phyloP scores from a whole-genome alignment of 2,888 invertebrate species.

The Trypoxylon attenuatum region DNA sequence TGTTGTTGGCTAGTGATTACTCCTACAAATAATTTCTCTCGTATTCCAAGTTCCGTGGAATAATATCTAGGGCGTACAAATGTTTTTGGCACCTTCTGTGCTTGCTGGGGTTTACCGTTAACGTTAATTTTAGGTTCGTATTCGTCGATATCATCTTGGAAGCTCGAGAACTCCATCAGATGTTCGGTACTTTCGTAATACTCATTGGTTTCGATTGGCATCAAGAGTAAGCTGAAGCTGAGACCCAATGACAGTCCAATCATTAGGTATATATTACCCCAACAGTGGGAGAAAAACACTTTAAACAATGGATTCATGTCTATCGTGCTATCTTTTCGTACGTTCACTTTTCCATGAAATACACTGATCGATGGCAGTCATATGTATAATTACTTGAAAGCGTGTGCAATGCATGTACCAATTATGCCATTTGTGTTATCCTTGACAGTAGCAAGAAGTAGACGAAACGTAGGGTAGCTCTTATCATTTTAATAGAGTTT shows the following conservation, averaged over 20 bases:
- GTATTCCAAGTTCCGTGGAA: slow-evolving; percentile 95
- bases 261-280: slow-evolving; percentile 78
- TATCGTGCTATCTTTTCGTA: too few species aligned
- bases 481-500: too few species aligned
- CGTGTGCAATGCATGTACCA: too few species aligned
- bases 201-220: slow-evolving; percentile 75
- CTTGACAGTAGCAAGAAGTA: too few species aligned
- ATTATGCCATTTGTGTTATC: too few species aligned
- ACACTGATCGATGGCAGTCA: too few species aligned
- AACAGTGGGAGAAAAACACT: slow-evolving; percentile 64
- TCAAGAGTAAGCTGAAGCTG: slow-evolving; percentile 76
- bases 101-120: slow-evolving; percentile 73
- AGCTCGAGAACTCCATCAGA: slow-evolving; percentile 43
- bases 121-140: slow-evolving; percentile 75
- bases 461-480: too few species aligned
- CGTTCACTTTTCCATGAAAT: too few species aligned
- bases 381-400: too few species aligned
- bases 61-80: slow-evolving; percentile 93
- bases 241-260: slow-evolving; percentile 78
- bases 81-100: slow-evolving; percentile 77
- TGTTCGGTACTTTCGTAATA: slow-evolving; percentile 46
- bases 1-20: slow-evolving; percentile 87
- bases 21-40: slow-evolving; percentile 91
- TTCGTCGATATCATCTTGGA: slow-evolving; percentile 66
- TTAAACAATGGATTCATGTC: slow-evolving; percentile 63